Percentiles rank a stretch among this genome's conserved stretches.
phyloP scores from a whole-genome alignment of 2,888 invertebrate species.

The Polydrusus cervinus region DNA sequence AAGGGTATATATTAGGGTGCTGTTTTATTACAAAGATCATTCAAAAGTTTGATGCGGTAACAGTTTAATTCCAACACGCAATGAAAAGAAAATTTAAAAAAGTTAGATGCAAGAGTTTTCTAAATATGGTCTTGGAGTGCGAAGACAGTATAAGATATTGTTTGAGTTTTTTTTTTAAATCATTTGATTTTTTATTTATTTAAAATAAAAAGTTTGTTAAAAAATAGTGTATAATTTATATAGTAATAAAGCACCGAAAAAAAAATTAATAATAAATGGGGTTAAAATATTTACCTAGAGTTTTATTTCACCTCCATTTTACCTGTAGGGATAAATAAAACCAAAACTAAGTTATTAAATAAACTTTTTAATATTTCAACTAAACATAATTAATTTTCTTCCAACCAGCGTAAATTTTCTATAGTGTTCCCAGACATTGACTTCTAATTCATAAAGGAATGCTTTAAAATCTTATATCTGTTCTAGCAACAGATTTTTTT shows the following conservation, averaged over 20 bases:
- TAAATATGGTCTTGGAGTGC: too few species aligned
- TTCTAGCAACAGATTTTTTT: conserved; percentile 24
- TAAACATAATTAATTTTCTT: conserved; percentile 21
- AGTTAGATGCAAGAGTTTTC: too few species aligned
- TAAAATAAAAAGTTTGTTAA: too few species aligned
- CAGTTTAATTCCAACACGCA: too few species aligned
- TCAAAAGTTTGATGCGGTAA: too few species aligned
- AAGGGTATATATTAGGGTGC: too few species aligned
- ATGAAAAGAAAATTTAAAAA: too few species aligned
- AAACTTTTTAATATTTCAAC: conserved; percentile 27
- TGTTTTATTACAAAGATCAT: too few species aligned
- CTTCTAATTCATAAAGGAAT: conserved; percentile 5
- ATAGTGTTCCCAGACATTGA: conserved; percentile 31
- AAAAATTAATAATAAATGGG: conserved; percentile 1
- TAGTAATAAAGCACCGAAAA: neutral
- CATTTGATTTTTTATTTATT: too few species aligned
- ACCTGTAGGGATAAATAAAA: conserved; percentile 3
- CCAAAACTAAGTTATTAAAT: conserved; percentile 8
- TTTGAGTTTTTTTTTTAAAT: too few species aligned
- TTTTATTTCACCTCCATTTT: conserved; percentile 2
- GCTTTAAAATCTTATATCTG: neutral
- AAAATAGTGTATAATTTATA: too few species aligned
- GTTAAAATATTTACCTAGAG: neutral
- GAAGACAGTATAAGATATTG: too few species aligned
- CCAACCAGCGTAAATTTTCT: conserved; percentile 24